phyloP scores from a whole-genome alignment of 2,888 invertebrate species.

The Dasysyrphus tricinctus region DNA sequence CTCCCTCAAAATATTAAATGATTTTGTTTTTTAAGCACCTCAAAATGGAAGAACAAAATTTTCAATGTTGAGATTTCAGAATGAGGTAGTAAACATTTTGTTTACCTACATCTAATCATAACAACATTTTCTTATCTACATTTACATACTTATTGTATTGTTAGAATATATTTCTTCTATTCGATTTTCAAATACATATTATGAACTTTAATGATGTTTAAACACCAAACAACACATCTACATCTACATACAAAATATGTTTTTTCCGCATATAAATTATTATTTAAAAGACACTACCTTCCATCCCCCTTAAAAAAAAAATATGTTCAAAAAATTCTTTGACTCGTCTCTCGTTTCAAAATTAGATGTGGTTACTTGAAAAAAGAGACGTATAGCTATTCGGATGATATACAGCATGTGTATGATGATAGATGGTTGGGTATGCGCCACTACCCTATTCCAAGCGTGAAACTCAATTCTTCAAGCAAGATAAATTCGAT shows the following conservation, averaged over 20 bases:
- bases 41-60: too few species aligned
- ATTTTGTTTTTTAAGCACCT: too few species aligned
- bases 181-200: too few species aligned
- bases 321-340: conserved; percentile 51
- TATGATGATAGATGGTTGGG: conserved; percentile 71
- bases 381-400: conserved; percentile 64
- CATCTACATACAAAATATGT: not conserved
- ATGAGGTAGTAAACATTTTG: too few species aligned
- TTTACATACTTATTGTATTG: too few species aligned
- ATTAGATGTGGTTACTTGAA: conserved; percentile 74
- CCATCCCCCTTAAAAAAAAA: conserved; percentile 38
- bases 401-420: conserved; percentile 73
- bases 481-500: conserved; percentile 62
- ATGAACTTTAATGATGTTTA: not conserved
- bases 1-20: too few species aligned
- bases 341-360: conserved; percentile 70
- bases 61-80: too few species aligned
- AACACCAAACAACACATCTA: not conserved
- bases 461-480: conserved; percentile 71
- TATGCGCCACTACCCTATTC: conserved; percentile 63
- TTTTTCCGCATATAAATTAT: conserved; percentile 9
- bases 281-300: not conserved
- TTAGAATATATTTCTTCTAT: too few species aligned
- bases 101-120: too few species aligned
- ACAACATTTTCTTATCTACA: too few species aligned